Percentiles rank a stretch among this genome's conserved stretches.
These are phyloP conservation scores for Busseola fusca DNA, from an alignment of 2,888 invertebrate genomes.

Conservation along the genomic window DNA sequence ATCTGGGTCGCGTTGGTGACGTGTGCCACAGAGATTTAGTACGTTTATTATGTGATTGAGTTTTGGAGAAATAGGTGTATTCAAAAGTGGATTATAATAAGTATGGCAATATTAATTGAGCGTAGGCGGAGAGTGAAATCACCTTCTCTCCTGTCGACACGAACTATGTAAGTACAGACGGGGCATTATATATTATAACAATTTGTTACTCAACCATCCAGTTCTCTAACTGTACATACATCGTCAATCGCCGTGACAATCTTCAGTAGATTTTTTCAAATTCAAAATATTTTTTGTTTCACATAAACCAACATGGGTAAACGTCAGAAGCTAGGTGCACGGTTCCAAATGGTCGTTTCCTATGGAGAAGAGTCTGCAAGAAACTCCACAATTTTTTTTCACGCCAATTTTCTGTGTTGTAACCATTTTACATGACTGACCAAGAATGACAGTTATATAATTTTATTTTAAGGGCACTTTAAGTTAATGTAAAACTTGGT, in stretches of 20 bases:
- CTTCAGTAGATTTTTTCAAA: too few species aligned
- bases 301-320: too few species aligned
- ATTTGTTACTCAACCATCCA: too few species aligned
- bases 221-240: too few species aligned
- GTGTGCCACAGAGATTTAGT: conserved; percentile 52
- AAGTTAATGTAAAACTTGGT: neutral
- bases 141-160: neutral
- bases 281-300: too few species aligned
- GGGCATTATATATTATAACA: too few species aligned
- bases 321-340: too few species aligned
- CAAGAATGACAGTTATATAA: neutral
- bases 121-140: neutral
- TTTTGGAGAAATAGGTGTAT: conserved; percentile 42
- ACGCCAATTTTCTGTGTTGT: too few species aligned
- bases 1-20: conserved; percentile 61
- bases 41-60: conserved; percentile 31
- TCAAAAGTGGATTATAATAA: neutral
- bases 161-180: neutral
- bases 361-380: too few species aligned
- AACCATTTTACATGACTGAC: neutral
- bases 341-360: too few species aligned
- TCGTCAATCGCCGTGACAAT: too few species aligned
- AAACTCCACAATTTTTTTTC: too few species aligned
- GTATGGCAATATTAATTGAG: neutral
- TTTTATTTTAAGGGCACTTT: neutral